Conservation (phyloP, 2,797 vertebrate species). For the Leucoraja ocellata region DNA sequence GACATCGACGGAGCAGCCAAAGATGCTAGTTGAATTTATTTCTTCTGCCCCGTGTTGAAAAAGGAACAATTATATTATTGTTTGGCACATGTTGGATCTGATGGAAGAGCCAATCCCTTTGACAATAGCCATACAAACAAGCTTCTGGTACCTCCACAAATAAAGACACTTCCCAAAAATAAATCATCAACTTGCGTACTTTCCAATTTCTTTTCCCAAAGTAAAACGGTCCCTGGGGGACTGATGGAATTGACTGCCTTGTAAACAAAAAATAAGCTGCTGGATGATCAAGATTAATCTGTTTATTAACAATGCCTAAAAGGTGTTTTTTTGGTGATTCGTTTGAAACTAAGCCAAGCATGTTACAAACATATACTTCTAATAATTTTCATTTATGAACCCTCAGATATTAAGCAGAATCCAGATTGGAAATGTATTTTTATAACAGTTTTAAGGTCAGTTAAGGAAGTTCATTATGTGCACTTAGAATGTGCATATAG, state of each 20-base stretch:
- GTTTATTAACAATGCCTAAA: neutral
- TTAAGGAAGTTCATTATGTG: neutral
- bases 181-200: neutral
- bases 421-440: neutral
- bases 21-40: neutral
- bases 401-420: neutral
- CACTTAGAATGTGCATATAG: neutral
- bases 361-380: neutral
- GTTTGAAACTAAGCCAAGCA: neutral
- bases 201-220: neutral
- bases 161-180: neutral
- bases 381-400: neutral
- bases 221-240: neutral
- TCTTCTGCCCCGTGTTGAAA: neutral
- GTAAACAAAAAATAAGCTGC: neutral
- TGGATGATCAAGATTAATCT: neutral
- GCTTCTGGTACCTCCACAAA: neutral
- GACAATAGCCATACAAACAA: neutral
- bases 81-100: too few species aligned
- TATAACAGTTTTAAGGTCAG: neutral
- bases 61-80: neutral
- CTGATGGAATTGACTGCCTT: neutral
- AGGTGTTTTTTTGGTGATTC: neutral
- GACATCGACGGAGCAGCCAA: neutral
- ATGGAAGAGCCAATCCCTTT: neutral